Conservation (phyloP, 2,113 vertebrate genomes). For the Isichthys henryi region DNA sequence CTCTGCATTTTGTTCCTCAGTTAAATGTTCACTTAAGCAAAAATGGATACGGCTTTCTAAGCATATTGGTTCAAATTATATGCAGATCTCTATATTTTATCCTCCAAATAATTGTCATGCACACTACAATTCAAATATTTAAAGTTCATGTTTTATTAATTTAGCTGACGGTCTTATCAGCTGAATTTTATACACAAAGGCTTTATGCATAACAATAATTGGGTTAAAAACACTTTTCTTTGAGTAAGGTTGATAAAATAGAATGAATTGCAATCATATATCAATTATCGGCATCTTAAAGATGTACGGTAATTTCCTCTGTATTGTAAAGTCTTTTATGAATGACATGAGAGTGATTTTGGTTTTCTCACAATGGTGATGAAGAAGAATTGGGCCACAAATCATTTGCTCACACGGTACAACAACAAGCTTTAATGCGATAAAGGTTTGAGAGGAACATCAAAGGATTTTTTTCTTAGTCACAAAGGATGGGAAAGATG, state of each 20-base stretch:
- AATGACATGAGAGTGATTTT: not conserved
- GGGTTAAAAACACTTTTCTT: not conserved
- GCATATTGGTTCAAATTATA: not conserved
- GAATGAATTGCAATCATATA: not conserved
- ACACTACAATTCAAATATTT: not conserved
- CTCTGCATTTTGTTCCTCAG: not conserved
- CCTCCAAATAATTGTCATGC: not conserved
- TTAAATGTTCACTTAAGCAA: not conserved
- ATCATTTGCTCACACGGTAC: not conserved
- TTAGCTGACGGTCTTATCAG: not conserved
- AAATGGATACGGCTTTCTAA: not conserved
- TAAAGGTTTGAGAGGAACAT: not conserved
- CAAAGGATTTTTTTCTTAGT: not conserved
- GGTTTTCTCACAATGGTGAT: not conserved
- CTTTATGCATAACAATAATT: not conserved
- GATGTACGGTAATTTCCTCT: not conserved
- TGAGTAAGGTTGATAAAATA: not conserved
- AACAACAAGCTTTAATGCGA: not conserved
- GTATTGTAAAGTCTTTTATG: not conserved
- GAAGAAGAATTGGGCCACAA: not conserved
- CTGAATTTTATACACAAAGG: not conserved
- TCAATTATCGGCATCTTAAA: not conserved
- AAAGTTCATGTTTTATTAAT: conserved; percentile 1
- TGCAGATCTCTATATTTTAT: not conserved
- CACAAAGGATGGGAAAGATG: not conserved